A percentile compares a stretch with the other conserved stretches of the same genome.
phyloP scores from a whole-genome alignment of 2,797 vertebrate species.

The Melanotaenia trifasciata region DNA sequence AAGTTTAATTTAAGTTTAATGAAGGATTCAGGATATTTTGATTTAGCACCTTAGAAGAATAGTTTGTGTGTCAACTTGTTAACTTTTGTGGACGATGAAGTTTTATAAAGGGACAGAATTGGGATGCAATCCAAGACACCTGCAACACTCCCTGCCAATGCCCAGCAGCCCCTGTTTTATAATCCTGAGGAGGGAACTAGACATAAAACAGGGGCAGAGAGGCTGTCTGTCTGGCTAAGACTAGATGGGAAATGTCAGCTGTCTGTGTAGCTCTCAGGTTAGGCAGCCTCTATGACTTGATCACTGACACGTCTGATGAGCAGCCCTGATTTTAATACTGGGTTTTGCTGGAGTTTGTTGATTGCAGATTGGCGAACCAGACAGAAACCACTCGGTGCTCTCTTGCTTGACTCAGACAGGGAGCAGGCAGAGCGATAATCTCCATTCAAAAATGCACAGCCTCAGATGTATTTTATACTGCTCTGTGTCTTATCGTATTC shows the following conservation, averaged over 20 bases:
- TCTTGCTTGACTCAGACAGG: conserved; percentile 14
- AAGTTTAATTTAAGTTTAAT: background rate
- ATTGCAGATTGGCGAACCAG: conserved; percentile 13
- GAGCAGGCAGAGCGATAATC: background rate
- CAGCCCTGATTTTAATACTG: conserved; percentile 30
- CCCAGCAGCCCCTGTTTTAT: conserved; percentile 13
- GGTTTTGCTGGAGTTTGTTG: conserved; percentile 24
- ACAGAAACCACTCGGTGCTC: conserved; percentile 3
- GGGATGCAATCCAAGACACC: conserved; percentile 5
- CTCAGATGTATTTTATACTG: conserved; percentile 2
- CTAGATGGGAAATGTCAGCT: conserved; percentile 69
- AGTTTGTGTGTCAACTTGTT: background rate
- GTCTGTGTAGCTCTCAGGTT: conserved; percentile 41
- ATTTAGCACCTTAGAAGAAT: background rate
- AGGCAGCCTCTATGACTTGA: conserved; percentile 42
- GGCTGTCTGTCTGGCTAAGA: conserved; percentile 43
- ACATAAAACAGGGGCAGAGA: conserved; percentile 12
- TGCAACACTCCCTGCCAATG: conserved; percentile 1
- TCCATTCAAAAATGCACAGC: conserved; percentile 37
- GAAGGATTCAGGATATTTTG: background rate
- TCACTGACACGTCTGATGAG: conserved; percentile 56
- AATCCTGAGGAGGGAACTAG: conserved; percentile 8
- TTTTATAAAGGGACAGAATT: background rate
- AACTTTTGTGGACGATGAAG: conserved; percentile 2
- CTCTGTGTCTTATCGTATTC: conserved; percentile 4